Evolutionary conservation across 1,140 invertebrate genomes (phyloP), one percentile per base, ranked within the genome.

Genomic region (Zelostemma sp.): DNA sequence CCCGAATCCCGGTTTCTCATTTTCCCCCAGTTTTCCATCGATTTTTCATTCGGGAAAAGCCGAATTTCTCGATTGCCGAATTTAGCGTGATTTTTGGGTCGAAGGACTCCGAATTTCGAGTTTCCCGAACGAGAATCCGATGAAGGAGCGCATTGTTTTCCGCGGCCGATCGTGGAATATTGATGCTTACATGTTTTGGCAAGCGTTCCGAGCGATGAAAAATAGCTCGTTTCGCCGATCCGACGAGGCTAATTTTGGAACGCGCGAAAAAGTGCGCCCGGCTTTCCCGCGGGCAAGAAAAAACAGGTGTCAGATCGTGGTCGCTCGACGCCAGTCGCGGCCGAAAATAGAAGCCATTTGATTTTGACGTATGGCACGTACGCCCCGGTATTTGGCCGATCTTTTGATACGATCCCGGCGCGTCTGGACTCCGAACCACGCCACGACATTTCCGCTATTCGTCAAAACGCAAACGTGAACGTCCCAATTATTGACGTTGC

Each of bases 341-440:
- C 71, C 81, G 79, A 77, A 79, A 82, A 82, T 82, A 82, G 78
- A 50, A 57, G 68, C 59, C 72, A 69, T 82, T 82, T 82, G 78
- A 82, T 80, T 82, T 81, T 82, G 78, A 79, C 65, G 74, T 76
- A 74, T 75, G 57, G 71, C 56, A 69, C 47, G 59, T 53, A 76
- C 70, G 64, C 55, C 60, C 46, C 50, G 72, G 69, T 72, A 77
- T 78, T 78, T 69, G 69, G 55, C 56, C 47, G 63, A 72, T 77
- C 72, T 66, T 62, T 65, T 51, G 54, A 38, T 41, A 59, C 50
- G 21, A 48, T n/a, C n/a, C n/a, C n/a, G n/a, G n/a, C 43, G 21
- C 47, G 9, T 43, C 48, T 35, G 35, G 15, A 19, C 40, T 6
- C 14, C 6, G 15, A 6, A 5, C 35, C 14, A 38, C 9, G 9